Evolutionary conservation across 2,888 invertebrate species (phyloP).

Genomic region (Agrotis ipsilon): DNA sequence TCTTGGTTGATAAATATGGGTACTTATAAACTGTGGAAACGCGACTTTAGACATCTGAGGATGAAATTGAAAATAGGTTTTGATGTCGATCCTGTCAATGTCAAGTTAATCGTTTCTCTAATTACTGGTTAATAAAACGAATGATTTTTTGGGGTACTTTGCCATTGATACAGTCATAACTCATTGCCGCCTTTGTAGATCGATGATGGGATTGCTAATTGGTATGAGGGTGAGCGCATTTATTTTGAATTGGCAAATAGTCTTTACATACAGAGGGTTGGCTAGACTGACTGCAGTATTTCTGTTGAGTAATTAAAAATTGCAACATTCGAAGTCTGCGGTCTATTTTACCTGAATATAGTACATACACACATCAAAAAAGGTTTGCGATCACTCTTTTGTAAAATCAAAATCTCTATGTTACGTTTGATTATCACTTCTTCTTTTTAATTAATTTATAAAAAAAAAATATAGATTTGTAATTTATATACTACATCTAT

Average conservation of each 20-base stretch:
- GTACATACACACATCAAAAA: too few species aligned
- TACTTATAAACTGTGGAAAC: too few species aligned
- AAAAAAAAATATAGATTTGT: too few species aligned
- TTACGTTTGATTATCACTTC: too few species aligned
- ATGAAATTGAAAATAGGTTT: not conserved
- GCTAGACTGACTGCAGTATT: conserved; percentile 25
- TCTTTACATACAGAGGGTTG: conserved; percentile 41
- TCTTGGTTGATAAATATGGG: too few species aligned
- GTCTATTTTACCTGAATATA: not conserved
- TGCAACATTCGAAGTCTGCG: conserved; percentile 16
- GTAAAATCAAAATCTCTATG: too few species aligned
- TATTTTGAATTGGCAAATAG: conserved; percentile 42
- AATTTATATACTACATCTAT: too few species aligned
- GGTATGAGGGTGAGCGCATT: conserved; percentile 43
- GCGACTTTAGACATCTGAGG: not conserved
- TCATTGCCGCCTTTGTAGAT: conserved; percentile 23
- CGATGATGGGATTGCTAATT: conserved; percentile 41
- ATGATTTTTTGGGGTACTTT: not conserved
- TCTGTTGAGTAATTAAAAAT: conserved; percentile 24
- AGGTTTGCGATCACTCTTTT: too few species aligned
- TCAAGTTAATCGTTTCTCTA: not conserved
- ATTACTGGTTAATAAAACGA: not conserved
- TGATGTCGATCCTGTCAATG: too few species aligned
- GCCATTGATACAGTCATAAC: conserved; percentile 12
- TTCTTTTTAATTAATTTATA: too few species aligned